phyloP scores from a whole-genome alignment of 2,113 vertebrate species.

The Callopanchax toddi region DNA sequence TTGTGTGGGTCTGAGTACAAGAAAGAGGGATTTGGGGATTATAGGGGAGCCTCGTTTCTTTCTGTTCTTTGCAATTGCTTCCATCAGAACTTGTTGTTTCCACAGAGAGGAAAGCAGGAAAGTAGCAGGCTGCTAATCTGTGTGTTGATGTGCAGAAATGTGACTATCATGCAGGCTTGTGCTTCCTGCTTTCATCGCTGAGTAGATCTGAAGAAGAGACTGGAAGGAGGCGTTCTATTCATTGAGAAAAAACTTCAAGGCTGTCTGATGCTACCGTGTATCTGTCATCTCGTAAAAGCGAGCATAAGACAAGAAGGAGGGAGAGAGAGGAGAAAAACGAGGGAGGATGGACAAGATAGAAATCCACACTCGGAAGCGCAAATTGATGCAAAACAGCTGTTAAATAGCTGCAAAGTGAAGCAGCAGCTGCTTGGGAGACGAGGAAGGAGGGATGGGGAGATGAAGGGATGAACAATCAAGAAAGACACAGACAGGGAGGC shows the following conservation, averaged over 20 bases:
- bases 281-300: slow-evolving; percentile 47
- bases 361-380: slow-evolving; percentile 63
- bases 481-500: slow-evolving; percentile 43
- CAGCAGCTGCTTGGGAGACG: slow-evolving; percentile 71
- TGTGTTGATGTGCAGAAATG: slow-evolving; percentile 4
- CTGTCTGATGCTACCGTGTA: slow-evolving; percentile 32
- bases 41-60: slow-evolving; percentile 58
- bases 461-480: slow-evolving; percentile 63
- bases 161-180: slow-evolving; percentile 17
- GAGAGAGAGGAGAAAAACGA: slow-evolving; percentile 16
- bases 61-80: slow-evolving; percentile 53
- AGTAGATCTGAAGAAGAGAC: slow-evolving; percentile 51
- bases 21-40: slow-evolving; percentile 68
- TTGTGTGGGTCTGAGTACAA: slow-evolving; percentile 62
- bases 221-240: slow-evolving; percentile 61
- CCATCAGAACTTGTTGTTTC: slow-evolving; percentile 64
- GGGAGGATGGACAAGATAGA: slow-evolving; percentile 55
- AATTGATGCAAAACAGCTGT: slow-evolving; percentile 78
- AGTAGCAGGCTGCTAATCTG: slow-evolving; percentile 56
- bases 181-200: slow-evolving; percentile 41
- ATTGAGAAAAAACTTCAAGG: slow-evolving; percentile 59
- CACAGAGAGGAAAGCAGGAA: slow-evolving; percentile 45
- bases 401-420: slow-evolving; percentile 76
- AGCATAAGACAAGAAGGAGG: slow-evolving; percentile 23
- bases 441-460: slow-evolving; percentile 56